Conservation (phyloP, 2,113 vertebrate genomes). For the Cyprinodon brontotheroides region DNA sequence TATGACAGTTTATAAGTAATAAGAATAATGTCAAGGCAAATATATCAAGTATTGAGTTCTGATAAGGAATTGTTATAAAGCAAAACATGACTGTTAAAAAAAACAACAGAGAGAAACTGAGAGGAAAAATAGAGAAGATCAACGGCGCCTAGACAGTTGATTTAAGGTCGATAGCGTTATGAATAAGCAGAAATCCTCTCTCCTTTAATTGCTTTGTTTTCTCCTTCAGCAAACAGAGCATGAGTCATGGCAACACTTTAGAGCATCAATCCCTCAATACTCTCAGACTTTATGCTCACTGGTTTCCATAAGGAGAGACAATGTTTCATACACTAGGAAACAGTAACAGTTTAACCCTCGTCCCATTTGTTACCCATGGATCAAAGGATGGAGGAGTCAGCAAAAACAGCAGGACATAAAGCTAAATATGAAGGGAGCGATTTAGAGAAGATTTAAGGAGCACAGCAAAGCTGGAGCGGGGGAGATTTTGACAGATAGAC, state of each 20-base stretch:
- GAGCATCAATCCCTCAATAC: not conserved
- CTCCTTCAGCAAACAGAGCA: not conserved
- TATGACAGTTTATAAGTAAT: not conserved
- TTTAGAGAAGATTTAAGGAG: not conserved
- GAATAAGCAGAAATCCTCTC: not conserved
- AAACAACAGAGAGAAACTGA: not conserved
- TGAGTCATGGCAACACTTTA: not conserved
- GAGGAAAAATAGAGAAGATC: not conserved
- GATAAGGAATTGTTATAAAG: not conserved
- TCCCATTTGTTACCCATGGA: not conserved
- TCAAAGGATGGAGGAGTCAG: conserved; percentile 22
- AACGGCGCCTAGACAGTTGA: not conserved
- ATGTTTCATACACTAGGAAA: not conserved
- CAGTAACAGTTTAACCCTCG: not conserved
- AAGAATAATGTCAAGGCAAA: not conserved
- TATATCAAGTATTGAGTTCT: not conserved
- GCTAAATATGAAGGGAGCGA: not conserved
- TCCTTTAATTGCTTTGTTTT: not conserved
- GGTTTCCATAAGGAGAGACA: not conserved
- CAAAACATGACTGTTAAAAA: too few species aligned
- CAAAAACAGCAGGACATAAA: not conserved
- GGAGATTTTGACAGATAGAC: not conserved
- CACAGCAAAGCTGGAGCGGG: not conserved
- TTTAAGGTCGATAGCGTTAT: not conserved
- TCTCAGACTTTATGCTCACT: not conserved